phyloP scores from a whole-genome alignment of 2,797 vertebrate genomes.

The Sebastolobus altivelis region DNA sequence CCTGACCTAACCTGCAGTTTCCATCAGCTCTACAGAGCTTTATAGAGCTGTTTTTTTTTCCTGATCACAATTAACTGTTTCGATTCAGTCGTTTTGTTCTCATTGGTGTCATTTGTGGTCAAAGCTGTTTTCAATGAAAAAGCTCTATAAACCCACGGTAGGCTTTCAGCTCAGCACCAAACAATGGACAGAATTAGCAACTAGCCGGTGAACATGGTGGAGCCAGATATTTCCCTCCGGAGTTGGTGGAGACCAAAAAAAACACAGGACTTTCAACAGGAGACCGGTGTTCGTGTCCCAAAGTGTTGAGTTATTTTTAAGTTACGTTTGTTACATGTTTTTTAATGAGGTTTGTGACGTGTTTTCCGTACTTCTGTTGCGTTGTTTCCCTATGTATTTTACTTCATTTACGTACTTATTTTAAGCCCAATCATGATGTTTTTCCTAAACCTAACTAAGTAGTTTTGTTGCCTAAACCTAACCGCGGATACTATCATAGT shows the following conservation, averaged over 20 bases:
- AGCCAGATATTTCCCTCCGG: background rate
- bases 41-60: background rate
- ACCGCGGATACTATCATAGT: no score
- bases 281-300: background rate
- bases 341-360: no score
- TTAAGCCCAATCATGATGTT: no score
- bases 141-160: no score
- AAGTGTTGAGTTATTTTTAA: no score
- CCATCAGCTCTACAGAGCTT: background rate
- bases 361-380: no score
- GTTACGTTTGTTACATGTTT: no score
- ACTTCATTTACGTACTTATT: no score
- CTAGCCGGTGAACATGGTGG: background rate
- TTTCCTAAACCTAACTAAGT: accelerated
- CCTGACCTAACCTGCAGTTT: background rate
- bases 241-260: background rate
- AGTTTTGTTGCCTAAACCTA: no score
- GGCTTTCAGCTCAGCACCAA: no score
- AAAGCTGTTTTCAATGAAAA: background rate
- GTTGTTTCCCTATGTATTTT: no score
- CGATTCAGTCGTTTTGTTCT: background rate
- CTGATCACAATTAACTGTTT: background rate
- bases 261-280: background rate
- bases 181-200: background rate
- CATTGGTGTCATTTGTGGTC: background rate